Base-by-base conservation (phyloP, 1,140 invertebrate genomes). In the Chlorops oryzae region DNA sequence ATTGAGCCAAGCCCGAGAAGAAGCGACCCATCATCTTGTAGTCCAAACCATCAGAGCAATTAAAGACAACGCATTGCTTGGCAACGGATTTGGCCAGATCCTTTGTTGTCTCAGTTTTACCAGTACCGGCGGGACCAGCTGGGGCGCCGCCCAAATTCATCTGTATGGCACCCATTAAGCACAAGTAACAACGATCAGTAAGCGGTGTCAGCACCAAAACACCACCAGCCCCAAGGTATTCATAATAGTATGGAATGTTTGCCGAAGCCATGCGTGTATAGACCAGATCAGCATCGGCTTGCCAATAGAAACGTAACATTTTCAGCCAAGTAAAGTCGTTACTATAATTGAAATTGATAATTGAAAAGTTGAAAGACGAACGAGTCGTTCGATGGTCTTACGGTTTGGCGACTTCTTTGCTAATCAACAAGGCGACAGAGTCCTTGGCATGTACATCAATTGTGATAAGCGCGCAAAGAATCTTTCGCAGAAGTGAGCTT, bases 21-120 rank as follows among this genome's bases (percentile, higher is more conserved):
- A 92, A 93, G 48, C 82, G 72, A 0, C 88, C 87, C 88, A 92
- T 92, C 85, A 91, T 90, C 74, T 87, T 87, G 59, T 84, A 87
- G 71, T 88, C 86, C 2, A 88, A 70, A 32, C 77, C 88, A 73
- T 92, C 90, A 0, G 88, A 92, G 62, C 90, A 93, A 68, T 92
- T 92, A 62, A 94, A 93, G 0, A 94, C 90, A 0, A 94, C 87
- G 65, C 90, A 92, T 62, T 90, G 89, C 53, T 90, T 87, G 2
- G 90, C 90, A 35, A 92, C 64, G 0, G 88, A 81, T 73, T 92
- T 93, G 3, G 89, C 88, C 50, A 93, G 77, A 78, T 94, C 90
- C 75, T 94, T 94, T 0, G 88, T 92, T 0, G 92, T 94, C 77
- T 96, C 93, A 1, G 92, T 96, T 77, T 96, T 96, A 2, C 93